Conservation (phyloP, 2,888 invertebrate genomes). For the Proisotoma minuta region DNA sequence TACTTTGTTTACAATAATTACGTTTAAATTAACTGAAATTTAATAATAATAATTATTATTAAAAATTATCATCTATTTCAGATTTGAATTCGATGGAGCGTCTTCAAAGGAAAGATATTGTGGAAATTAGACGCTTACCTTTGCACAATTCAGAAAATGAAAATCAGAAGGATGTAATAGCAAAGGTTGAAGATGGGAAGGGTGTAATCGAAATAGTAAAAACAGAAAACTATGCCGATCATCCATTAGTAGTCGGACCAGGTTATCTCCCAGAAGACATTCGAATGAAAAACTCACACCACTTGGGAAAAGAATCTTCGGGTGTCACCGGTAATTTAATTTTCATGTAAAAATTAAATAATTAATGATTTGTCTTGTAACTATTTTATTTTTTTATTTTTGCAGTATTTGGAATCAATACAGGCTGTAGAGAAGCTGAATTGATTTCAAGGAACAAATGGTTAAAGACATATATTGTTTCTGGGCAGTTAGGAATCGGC, state of each 20-base stretch:
- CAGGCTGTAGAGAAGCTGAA: slow-evolving; percentile 59
- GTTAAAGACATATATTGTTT: slow-evolving; percentile 67
- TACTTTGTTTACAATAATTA: too few relatives aligned
- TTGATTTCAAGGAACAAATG: slow-evolving; percentile 60
- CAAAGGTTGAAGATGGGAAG: slow-evolving; percentile 28
- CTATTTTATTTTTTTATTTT: slow-evolving; percentile 5
- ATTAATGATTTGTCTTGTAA: slow-evolving; percentile 19
- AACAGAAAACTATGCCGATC: slow-evolving; percentile 66
- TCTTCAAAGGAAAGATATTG: slow-evolving; percentile 54
- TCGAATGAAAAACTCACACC: slow-evolving; percentile 59
- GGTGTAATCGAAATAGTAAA: slow-evolving; percentile 54
- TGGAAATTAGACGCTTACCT: slow-evolving; percentile 37
- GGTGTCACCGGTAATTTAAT: slow-evolving; percentile 74
- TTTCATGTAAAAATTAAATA: too few relatives aligned
- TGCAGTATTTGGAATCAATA: slow-evolving; percentile 21
- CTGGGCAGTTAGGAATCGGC: slow-evolving; percentile 69
- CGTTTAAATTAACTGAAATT: background rate
- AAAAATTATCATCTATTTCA: too few relatives aligned
- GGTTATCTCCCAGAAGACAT: slow-evolving; percentile 67
- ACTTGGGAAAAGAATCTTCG: slow-evolving; percentile 63
- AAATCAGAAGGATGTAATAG: slow-evolving; percentile 17
- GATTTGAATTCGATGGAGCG: slow-evolving; percentile 68
- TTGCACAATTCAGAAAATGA: slow-evolving; percentile 13
- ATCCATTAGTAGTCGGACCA: slow-evolving; percentile 69
- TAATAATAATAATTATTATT: too few relatives aligned